A percentile compares a stretch with the other conserved stretches of the same genome.
phyloP scores from a whole-genome alignment of 2,888 invertebrate species.

The Sesia bembeciformis region DNA sequence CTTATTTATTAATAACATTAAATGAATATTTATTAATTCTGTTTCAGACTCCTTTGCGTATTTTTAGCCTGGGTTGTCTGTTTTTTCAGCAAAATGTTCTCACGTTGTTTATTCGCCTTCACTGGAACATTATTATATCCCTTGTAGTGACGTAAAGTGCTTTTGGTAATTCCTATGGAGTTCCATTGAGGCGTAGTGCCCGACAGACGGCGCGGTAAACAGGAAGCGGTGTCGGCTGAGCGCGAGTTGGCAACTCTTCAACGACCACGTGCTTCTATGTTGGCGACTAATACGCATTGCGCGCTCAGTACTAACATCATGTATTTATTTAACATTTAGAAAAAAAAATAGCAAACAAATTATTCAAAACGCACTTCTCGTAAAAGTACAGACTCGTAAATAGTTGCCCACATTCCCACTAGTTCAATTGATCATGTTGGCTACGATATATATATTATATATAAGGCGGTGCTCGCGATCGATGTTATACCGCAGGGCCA shows the following conservation, averaged over 20 bases:
- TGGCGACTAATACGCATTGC: conserved; percentile 11
- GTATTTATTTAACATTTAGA: too few relatives aligned
- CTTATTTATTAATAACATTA: too few relatives aligned
- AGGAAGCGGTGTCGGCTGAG: conserved; percentile 49
- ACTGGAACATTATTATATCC: background rate
- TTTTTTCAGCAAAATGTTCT: background rate
- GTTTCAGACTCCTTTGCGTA: background rate
- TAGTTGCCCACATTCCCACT: too few relatives aligned
- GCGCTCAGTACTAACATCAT: conserved; percentile 4
- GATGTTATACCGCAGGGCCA: too few relatives aligned
- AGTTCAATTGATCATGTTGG: too few relatives aligned
- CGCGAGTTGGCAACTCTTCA: conserved; percentile 61
- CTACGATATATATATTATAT: too few relatives aligned
- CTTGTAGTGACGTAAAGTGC: conserved; percentile 20
- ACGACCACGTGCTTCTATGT: conserved; percentile 39
- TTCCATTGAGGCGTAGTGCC: conserved; percentile 21
- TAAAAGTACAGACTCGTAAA: too few relatives aligned
- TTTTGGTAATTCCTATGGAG: conserved; percentile 24
- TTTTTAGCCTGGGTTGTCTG: background rate
- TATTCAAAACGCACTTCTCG: too few relatives aligned
- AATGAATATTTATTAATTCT: too few relatives aligned
- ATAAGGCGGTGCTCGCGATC: too few relatives aligned
- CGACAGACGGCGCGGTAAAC: conserved; percentile 48
- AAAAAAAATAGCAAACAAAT: too few relatives aligned
- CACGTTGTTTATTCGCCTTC: background rate